Base-by-base conservation (phyloP, 2,113 vertebrate species). In the Mesoclemmys tuberculata region DNA sequence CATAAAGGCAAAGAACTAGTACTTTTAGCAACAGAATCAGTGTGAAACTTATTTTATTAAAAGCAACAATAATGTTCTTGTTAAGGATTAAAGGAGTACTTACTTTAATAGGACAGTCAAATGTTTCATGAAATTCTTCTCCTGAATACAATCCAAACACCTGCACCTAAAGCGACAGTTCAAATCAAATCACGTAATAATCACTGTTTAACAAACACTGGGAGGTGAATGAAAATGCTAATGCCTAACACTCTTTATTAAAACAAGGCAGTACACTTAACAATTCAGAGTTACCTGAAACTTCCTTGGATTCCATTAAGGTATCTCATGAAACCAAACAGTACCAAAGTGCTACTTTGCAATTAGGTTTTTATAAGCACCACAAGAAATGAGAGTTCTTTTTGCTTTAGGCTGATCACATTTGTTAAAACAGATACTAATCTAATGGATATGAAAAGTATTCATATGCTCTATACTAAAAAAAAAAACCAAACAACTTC, bases 51-150 rank as follows among this genome's bases (percentile, higher is more conserved):
- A 48, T 90, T 74, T 94, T 95, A 96, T 79, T 96, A 95, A 95
- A 92, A 92, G 94, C 3, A 38, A 54, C 18, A 95, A n/a, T 80
- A 94, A 2, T 51, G 80, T 54, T 95, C 92, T 84, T 96, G 90
- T 85, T 92, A 75, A 89, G 87, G 90, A 97, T 93, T 93, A 92
- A 96, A 95, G 71, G 90, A 96, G 84, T 88, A 97, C 99, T 98
- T 98, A 99, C 99, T 98, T 99, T 99, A 98, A 99, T 98, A 92
- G 99, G 99, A 97, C 99, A 99, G 98, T 99, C 99, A 97, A 99
- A 99, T 2, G 98, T 99, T 97, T 99, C 99, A 29, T 99, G 99
- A 97, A 99, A 99, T 97, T 99, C 99, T 97, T 99, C 99, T 41
- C 99, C 99, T 56, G 99, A 99, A 96, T 99, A 99, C 54, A 99